These are phyloP conservation scores for Malacosoma neustria DNA, from an alignment of 2,888 invertebrate genomes.

Conservation along the genomic window DNA sequence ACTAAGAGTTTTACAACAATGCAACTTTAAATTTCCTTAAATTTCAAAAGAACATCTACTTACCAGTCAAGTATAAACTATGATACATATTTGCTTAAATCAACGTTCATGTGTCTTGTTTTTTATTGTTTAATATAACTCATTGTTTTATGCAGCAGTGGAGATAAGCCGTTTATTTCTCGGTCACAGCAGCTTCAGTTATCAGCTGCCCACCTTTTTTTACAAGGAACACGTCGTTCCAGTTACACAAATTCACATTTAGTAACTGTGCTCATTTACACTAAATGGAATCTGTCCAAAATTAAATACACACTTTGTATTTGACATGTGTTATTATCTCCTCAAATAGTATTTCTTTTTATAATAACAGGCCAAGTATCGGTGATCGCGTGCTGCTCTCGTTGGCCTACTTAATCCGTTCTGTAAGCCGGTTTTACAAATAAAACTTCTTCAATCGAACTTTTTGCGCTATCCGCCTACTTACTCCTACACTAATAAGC, in stretches of 20 bases:
- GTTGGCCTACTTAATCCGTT: slow-evolving; percentile 39
- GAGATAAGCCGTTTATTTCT: background rate
- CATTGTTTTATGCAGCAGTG: background rate
- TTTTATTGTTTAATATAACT: background rate
- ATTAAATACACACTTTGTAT: background rate
- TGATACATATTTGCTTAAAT: no score
- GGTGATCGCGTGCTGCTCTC: slow-evolving; percentile 37
- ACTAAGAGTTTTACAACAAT: no score
- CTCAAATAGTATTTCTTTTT: slow-evolving; percentile 10
- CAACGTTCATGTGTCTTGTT: no score
- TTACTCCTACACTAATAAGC: slow-evolving; percentile 16
- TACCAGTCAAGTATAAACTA: no score
- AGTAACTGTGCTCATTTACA: background rate
- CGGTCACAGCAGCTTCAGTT: background rate
- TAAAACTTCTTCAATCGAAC: slow-evolving; percentile 29
- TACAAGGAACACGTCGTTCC: background rate
- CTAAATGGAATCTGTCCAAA: background rate
- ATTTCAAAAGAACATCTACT: no score
- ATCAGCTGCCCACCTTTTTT: background rate
- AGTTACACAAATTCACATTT: background rate
- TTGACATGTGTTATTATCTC: background rate
- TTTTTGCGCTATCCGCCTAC: slow-evolving; percentile 23
- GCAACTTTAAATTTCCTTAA: no score
- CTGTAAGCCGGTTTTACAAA: slow-evolving; percentile 31
- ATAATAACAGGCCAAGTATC: slow-evolving; percentile 19